A percentile compares a stretch with the other conserved stretches of the same genome.
phyloP scores from a whole-genome alignment of 2,888 invertebrate species.

The Melipona bicolor region DNA sequence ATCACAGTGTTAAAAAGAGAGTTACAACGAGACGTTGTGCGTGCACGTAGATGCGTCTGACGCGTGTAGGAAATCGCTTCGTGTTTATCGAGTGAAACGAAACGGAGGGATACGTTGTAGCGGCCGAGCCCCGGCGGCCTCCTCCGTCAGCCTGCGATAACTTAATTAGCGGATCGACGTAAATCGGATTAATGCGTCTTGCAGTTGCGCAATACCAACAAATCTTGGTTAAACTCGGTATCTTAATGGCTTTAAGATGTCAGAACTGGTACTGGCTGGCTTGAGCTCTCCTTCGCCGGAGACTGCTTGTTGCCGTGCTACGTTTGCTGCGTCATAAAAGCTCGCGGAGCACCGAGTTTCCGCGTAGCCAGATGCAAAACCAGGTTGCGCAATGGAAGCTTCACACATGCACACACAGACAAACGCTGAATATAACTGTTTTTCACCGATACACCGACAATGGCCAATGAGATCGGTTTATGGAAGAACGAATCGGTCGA shows the following conservation, averaged over 20 bases:
- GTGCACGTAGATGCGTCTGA: no score
- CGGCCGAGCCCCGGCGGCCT: background rate
- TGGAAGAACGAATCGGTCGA: no score
- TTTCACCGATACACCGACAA: no score
- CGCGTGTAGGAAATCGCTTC: no score
- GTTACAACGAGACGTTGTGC: no score
- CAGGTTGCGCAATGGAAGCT: conserved; percentile 16
- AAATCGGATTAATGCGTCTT: conserved; percentile 65
- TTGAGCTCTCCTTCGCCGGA: conserved; percentile 54
- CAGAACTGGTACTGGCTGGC: conserved; percentile 41
- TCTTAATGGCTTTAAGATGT: conserved; percentile 71
- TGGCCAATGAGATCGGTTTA: no score
- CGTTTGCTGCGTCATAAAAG: conserved; percentile 54
- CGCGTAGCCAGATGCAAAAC: background rate
- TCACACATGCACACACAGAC: no score
- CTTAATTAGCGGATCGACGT: conserved; percentile 64
- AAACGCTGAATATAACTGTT: no score
- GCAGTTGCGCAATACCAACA: conserved; percentile 55
- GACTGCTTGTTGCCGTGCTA: conserved; percentile 48
- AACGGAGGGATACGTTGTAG: background rate
- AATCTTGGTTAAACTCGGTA: conserved; percentile 69
- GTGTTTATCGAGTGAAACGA: background rate
- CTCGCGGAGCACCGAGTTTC: conserved; percentile 23
- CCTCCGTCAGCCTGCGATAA: conserved; percentile 55
- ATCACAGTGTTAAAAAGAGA: no score